Evolutionary conservation across 2,888 invertebrate species (phyloP), one percentile per base, ranked within the genome.

Genomic region (Aelia acuminata): DNA sequence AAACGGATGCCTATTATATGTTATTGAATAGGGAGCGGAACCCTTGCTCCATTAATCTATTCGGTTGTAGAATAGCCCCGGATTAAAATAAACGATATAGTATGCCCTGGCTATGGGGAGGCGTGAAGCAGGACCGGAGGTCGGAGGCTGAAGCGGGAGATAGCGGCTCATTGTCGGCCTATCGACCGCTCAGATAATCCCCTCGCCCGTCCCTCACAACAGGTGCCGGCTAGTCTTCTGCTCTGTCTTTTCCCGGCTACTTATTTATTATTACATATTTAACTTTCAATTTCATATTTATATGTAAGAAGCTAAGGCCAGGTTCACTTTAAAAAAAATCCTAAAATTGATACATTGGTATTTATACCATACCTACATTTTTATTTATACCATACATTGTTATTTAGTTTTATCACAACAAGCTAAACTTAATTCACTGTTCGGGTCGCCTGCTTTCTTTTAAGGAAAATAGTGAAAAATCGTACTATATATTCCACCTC

Each of bases 141-240:
- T 15, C 80, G 80, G 43, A 43, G 43, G 80, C 43, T 39, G 80
- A 80, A 47, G 43, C 43, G 80, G 11, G 80, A 80, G 80, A 80
- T 80, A 80, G 80, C 35, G n/a, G 43, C 43, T 80, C 80, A 80
- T 80, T 80, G 80, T 80, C 80, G 80, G n/a, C 80, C 39, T 80
- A 80, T 80, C 80, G 80, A 80, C 80, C 80, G 80, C 43, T n/a
- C 80, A 47, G 80, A 80, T 80, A 80, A 80, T 80, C 80, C 43
- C 43, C 43, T 8, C n/a, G 11, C 80, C 80, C 22, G 43, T 43
- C 80, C 80, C 20, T 70, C 8, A 70, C 63, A 70, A 70, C 63
- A 70, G 63, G 63, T 70, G 63, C n/a, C n/a, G n/a, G n/a, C n/a
- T n/a, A n/a, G n/a, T n/a, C 63, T 70, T 35, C 63, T 70, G 18